A percentile compares a stretch with the other conserved stretches of the same genome.
These are phyloP conservation scores for Bubo blakistoni DNA, from an alignment of 2,113 vertebrate genomes.

Conservation along the genomic window DNA sequence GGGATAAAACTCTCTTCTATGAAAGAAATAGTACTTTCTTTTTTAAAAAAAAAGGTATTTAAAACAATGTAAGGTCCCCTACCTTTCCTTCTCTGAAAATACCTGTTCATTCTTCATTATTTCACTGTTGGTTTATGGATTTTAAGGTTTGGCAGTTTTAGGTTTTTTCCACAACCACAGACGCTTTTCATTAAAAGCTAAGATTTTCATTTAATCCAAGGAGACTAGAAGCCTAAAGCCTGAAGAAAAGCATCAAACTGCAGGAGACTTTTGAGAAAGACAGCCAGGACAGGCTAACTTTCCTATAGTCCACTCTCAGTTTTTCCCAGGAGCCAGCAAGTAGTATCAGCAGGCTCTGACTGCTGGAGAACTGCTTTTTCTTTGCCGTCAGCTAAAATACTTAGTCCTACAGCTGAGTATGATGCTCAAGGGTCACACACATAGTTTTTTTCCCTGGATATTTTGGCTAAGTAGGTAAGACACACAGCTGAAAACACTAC, in stretches of 20 bases:
- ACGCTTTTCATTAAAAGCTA: neutral
- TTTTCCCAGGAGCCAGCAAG: neutral
- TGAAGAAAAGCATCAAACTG: neutral
- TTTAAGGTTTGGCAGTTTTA: neutral
- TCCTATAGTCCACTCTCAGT: neutral
- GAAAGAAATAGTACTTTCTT: neutral
- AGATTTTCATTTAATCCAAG: neutral
- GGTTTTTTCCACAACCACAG: neutral
- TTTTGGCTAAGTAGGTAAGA: neutral
- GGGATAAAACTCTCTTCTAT: neutral
- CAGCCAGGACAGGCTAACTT: neutral
- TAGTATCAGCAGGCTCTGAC: neutral
- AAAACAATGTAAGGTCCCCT: neutral
- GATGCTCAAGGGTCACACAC: neutral
- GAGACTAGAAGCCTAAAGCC: neutral
- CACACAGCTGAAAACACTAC: neutral
- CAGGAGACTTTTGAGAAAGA: neutral
- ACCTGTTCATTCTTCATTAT: neutral
- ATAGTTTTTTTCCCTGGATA: neutral
- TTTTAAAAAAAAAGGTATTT: neutral
- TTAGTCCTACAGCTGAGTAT: neutral
- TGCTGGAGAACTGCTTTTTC: neutral
- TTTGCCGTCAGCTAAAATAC: no score
- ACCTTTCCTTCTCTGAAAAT: neutral
- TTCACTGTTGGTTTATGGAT: neutral